Conservation (phyloP, 1,140 invertebrate genomes). For the Pachyrhynchus sulphureomaculatus region DNA sequence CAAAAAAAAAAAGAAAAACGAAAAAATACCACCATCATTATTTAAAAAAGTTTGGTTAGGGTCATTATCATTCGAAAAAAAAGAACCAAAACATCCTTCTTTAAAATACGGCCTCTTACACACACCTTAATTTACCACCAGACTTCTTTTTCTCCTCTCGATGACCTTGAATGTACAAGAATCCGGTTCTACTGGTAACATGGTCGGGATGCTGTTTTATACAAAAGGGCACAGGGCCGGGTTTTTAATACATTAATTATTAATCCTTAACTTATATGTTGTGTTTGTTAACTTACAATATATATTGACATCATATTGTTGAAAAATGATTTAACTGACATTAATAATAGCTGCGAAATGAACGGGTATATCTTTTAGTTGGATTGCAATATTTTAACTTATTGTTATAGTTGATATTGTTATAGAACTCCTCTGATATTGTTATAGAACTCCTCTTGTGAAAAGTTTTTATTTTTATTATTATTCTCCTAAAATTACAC, state of each 20-base stretch:
- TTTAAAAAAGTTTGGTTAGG: not conserved
- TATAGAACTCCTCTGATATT: too few species aligned
- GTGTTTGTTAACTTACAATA: too few species aligned
- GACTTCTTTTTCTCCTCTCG: constrained; percentile 28
- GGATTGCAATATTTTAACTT: too few species aligned
- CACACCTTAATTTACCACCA: constrained; percentile 39
- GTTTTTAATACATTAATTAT: not conserved
- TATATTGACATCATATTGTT: too few species aligned
- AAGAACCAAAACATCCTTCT: constrained; percentile 6
- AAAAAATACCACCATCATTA: constrained; percentile 5
- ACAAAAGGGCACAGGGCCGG: constrained; percentile 30
- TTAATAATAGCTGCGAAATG: too few species aligned
- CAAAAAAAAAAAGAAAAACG: constrained; percentile 8
- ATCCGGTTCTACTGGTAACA: constrained; percentile 44
- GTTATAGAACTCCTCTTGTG: too few species aligned
- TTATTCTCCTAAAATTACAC: too few species aligned
- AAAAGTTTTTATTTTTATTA: too few species aligned
- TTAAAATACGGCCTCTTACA: constrained; percentile 31
- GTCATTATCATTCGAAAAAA: constrained; percentile 21
- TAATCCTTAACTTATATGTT: too few species aligned
- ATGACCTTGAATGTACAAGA: constrained; percentile 43
- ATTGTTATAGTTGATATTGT: too few species aligned
- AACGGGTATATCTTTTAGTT: too few species aligned
- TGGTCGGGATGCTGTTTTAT: constrained; percentile 28
- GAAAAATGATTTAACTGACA: too few species aligned